Conservation (phyloP, 2,113 vertebrate genomes). For the Mormoops blainvillei region DNA sequence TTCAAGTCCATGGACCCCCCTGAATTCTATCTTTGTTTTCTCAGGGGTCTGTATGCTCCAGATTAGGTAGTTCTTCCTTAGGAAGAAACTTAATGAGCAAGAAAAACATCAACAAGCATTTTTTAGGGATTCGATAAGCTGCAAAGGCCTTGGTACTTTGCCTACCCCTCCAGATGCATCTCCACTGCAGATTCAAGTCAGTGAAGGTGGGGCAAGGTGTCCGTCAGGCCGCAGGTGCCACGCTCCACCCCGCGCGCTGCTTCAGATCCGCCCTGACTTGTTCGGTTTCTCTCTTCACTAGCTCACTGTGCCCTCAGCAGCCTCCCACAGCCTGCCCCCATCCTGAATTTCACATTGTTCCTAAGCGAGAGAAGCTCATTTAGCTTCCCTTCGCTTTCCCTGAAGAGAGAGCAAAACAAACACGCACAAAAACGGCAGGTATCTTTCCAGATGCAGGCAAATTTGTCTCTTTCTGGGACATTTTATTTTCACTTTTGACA, state of each 20-base stretch:
- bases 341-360: background rate
- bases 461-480: conserved; percentile 20
- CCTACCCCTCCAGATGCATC: background rate
- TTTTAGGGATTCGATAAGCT: background rate
- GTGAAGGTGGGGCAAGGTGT: background rate
- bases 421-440: background rate
- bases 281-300: background rate
- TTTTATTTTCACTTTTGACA: conserved; percentile 46
- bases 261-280: background rate
- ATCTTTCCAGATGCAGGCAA: conserved; percentile 22
- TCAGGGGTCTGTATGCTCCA: background rate
- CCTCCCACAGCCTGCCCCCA: background rate
- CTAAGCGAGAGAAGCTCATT: conserved; percentile 30
- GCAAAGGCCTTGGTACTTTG: background rate
- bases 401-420: conserved; percentile 51
- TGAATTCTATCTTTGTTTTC: background rate
- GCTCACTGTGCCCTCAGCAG: background rate
- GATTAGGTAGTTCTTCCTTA: background rate
- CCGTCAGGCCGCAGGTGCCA: background rate
- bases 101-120: background rate
- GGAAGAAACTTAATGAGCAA: background rate
- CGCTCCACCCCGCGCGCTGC: background rate
- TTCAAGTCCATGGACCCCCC: background rate
- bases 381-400: background rate
- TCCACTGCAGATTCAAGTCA: background rate